A percentile compares a stretch with the other conserved stretches of the same genome.
phyloP scores from a whole-genome alignment of 2,797 vertebrate genomes.

The Loris lydekkerianus region DNA sequence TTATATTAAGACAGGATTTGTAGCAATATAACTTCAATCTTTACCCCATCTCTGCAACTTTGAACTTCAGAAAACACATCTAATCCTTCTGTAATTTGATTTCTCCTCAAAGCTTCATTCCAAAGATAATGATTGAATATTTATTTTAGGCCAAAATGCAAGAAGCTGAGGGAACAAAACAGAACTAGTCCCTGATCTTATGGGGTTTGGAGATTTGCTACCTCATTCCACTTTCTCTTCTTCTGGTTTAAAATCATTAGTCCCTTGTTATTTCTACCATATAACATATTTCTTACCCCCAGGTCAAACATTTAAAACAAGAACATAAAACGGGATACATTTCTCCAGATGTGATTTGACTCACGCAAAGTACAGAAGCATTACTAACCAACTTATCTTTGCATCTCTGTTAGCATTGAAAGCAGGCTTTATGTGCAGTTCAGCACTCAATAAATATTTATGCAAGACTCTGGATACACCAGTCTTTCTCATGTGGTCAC shows the following conservation, averaged over 20 bases:
- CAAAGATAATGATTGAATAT: not conserved
- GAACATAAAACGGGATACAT: not conserved
- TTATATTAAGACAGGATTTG: not conserved
- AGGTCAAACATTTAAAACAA: constrained; percentile 40
- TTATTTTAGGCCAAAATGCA: not conserved
- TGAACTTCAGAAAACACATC: constrained; percentile 1
- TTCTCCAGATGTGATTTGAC: constrained; percentile 29
- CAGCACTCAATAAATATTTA: constrained; percentile 56
- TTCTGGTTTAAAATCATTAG: not conserved
- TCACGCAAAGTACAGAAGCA: not conserved
- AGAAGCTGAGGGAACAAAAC: not conserved
- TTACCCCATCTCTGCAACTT: not conserved
- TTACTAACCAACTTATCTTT: constrained; percentile 24
- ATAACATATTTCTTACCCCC: not conserved
- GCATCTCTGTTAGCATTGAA: not conserved
- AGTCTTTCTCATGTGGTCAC: constrained; percentile 51
- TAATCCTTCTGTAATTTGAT: not conserved
- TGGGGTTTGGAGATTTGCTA: not conserved
- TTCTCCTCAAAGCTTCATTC: not conserved
- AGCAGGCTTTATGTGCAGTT: not conserved
- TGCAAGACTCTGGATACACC: constrained; percentile 8
- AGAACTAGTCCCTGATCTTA: not conserved
- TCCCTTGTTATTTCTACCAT: not conserved
- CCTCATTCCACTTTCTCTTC: not conserved
- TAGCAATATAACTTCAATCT: not conserved